phyloP scores from a whole-genome alignment of 2,113 vertebrate species.

The Tricholaema leucomelas region DNA sequence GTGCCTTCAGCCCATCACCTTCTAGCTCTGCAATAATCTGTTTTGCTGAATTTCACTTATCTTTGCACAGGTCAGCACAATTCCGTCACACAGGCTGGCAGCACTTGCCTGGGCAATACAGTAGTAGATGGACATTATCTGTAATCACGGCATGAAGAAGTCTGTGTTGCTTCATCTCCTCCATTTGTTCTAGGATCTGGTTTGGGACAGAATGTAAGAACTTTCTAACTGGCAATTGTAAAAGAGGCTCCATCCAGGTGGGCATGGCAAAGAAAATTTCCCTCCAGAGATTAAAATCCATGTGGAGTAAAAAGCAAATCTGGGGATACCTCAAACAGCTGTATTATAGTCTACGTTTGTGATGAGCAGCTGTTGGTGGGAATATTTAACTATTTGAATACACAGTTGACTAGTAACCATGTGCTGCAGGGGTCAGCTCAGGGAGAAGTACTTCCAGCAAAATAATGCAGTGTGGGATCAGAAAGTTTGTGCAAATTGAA shows the following conservation, averaged over 20 bases:
- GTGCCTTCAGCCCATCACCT: background rate
- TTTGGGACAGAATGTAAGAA: background rate
- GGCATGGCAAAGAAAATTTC: background rate
- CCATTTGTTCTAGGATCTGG: background rate
- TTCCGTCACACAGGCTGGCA: background rate
- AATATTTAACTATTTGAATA: background rate
- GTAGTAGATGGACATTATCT: background rate
- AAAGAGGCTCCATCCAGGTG: background rate
- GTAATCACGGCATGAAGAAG: background rate
- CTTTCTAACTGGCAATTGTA: background rate
- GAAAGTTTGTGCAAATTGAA: background rate
- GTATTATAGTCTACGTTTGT: background rate
- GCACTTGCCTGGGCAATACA: background rate
- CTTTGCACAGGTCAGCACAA: conserved; percentile 55
- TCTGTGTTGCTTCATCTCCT: background rate
- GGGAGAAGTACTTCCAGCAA: background rate
- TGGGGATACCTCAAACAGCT: background rate
- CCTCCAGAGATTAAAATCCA: background rate
- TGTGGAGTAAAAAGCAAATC: background rate
- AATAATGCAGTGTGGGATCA: background rate
- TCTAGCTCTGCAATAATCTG: background rate
- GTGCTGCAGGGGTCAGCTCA: background rate
- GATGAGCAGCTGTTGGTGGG: background rate
- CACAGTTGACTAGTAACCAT: background rate
- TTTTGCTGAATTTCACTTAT: conserved; percentile 46